Base-by-base conservation (phyloP, 2,797 vertebrate genomes). In the Sebastes steindachneri region DNA sequence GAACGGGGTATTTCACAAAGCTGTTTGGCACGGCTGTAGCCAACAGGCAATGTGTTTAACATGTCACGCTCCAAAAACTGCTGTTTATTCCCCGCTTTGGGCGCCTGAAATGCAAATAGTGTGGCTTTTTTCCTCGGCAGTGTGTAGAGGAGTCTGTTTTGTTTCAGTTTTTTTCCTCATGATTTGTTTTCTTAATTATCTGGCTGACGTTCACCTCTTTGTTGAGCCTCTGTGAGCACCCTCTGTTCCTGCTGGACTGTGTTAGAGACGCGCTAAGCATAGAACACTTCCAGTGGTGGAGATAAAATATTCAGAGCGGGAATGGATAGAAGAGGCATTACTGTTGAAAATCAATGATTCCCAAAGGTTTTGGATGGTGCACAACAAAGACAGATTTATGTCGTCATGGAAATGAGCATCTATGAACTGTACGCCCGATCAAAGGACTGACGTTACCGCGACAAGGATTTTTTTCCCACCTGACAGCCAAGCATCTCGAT, bases 21-120 rank as follows among this genome's bases (percentile, higher is more conserved):
- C 89, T 70, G 89, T 89, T 93, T 92, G 80, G 89, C 84, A 83
- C 68, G 59, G 87, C 81, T 83, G 80, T 80, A 87, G 89, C 93
- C 93, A 95, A 89, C 86, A 92, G 94, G 89, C 93, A 93, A 93
- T 92, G 92, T 93, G 91, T 93, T 95, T 94, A 95, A 93, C 93
- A 94, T 83, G 93, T 94, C 94, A 95, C 88, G 93, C 90, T 95
- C 93, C 92, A 93, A 93, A 95, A 93, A 93, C 85, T 83, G 91
- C 91, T 92, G 92, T 94, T 95, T 92, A 93, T 92, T 91, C 88
- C 82, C 83, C 0, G 90, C 90, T 93, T 87, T 86, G 88, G 90
- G 90, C 33, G 80, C 88, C 85, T 79, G 75, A 81, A 93, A 93
- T 93, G 93, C 94, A 93, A 93, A 94, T 93, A 89, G 80, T 87